These are phyloP conservation scores for Drosophila nigricruria DNA, from an alignment of 2,888 invertebrate species.

Conservation along the genomic window DNA sequence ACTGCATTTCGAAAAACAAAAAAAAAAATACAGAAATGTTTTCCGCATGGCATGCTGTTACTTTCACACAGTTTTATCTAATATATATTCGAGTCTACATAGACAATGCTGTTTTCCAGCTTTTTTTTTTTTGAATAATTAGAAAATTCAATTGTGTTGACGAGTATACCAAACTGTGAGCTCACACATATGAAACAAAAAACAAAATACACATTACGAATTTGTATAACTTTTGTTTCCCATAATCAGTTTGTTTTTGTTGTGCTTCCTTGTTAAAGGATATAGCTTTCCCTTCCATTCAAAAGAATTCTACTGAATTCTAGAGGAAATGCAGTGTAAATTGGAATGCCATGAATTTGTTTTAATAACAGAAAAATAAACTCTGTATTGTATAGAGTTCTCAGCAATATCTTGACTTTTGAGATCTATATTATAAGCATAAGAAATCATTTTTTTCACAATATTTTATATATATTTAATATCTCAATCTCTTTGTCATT, in stretches of 20 bases:
- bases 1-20: slow-evolving; percentile 62
- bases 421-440: no score
- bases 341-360: no score
- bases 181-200: not conserved
- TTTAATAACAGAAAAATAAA: not conserved
- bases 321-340: not conserved
- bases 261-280: not conserved
- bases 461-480: not conserved
- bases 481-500: not conserved
- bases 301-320: not conserved
- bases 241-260: not conserved
- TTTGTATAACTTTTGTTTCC: not conserved
- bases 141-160: not conserved
- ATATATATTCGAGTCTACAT: not conserved
- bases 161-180: not conserved
- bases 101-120: not conserved
- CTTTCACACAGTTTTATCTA: slow-evolving; percentile 5
- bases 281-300: not conserved
- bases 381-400: not conserved
- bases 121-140: not conserved
- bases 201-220: not conserved
- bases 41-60: slow-evolving; percentile 32
- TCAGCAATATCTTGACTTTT: not conserved
- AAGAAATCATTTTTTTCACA: no score
- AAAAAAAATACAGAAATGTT: slow-evolving; percentile 54